Base-by-base conservation (phyloP, 2,113 vertebrate species). In the Gallinago media region DNA sequence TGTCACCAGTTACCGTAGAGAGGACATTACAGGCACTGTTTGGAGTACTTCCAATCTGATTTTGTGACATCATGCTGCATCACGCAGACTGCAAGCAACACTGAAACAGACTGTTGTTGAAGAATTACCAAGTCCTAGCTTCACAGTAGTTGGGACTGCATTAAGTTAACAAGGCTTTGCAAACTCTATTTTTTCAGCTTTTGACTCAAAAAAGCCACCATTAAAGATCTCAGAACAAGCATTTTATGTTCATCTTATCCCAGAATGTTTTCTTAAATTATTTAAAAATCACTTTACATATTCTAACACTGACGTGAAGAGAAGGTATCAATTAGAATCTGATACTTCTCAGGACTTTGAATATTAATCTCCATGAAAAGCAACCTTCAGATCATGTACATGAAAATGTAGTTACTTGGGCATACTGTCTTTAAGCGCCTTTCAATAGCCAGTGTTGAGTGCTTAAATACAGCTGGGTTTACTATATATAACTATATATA, bases 31-130 rank as follows among this genome's bases (percentile, higher is more conserved):
- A 83, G 72, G 38, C 8, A 0, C 61, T 63, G 19, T 70, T 77
- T 96, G 95, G 88, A 94, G 40, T 23, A 59, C 32, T 94, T 96
- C 86, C 89, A 95, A 91, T 84, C 76, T 78, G 72, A 96, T 92
- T 86, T 71, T 94, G 65, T 92, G 95, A 94, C 72, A 91, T 84
- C 96, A 92, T 58, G 72, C 86, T 88, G 79, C 85, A 94, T 4
- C 8, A 0, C 84, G 46, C 63, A 94, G 46, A 46, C 85, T 90
- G 85, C 49, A 79, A 63, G 54, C 59, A 92, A 76, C 5, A 32
- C n/a, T 73, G 7, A 84, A 84, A 87, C 61, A 84, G 59, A 74
- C 4, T 59, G 25, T 12, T 88, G 20, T 0, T 76, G 13, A 89
- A 86, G 79, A 94, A 90, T 38, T 91, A 74, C 23, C 12, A 71